Conservation (phyloP, 2,113 vertebrate species). For the Tragelaphus buxtoni region DNA sequence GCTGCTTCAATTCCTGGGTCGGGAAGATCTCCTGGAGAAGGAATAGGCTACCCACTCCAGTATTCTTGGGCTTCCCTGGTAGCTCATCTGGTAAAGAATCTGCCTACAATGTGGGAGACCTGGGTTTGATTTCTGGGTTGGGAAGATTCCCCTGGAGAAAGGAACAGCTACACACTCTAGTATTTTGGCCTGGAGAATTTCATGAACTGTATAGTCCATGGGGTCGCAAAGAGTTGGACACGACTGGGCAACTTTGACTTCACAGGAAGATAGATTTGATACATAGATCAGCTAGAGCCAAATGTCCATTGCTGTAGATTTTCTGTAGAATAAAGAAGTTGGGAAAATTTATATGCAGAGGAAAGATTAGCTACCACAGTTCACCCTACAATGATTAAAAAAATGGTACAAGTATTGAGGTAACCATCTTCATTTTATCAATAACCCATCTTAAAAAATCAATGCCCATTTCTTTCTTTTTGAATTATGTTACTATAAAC, state of each 20-base stretch:
- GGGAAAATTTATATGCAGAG: neutral
- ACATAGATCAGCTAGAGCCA: neutral
- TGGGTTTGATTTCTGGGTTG: neutral
- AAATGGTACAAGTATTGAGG: neutral
- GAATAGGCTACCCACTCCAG: neutral
- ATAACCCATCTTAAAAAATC: conserved; percentile 33
- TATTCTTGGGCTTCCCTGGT: neutral
- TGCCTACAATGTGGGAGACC: neutral
- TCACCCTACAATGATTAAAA: neutral
- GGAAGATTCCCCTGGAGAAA: neutral
- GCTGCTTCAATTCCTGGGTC: accelerated
- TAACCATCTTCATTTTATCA: neutral
- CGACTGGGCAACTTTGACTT: neutral
- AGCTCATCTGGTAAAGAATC: neutral
- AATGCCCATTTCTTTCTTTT: conserved; percentile 33
- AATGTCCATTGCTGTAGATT: neutral
- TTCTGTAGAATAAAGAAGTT: neutral
- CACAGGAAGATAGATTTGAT: neutral
- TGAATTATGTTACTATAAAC: conserved; percentile 9
- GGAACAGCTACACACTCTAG: neutral
- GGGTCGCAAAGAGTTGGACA: neutral
- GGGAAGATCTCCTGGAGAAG: neutral
- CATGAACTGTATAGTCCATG: neutral
- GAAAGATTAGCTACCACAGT: neutral
- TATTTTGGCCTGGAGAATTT: neutral